Percentiles rank a stretch among this genome's conserved stretches.
Evolutionary conservation across 1,140 invertebrate species (phyloP).

Genomic region (Eriocheir sinensis): DNA sequence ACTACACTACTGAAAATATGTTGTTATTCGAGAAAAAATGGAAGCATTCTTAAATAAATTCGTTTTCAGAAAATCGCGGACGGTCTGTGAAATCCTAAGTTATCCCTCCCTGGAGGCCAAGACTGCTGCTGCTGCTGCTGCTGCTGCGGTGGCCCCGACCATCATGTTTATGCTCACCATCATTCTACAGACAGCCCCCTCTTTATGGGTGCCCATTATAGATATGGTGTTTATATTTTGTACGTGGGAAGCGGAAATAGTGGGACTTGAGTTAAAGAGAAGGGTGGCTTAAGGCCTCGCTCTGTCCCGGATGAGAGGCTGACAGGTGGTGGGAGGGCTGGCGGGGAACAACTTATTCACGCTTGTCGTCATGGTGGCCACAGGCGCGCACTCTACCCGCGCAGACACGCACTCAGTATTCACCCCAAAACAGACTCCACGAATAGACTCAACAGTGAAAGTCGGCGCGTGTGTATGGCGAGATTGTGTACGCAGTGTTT

Average conservation of each 20-base stretch:
- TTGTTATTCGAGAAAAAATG: neutral
- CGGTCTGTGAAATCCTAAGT: neutral
- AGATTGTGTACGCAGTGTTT: neutral
- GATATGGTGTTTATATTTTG: neutral
- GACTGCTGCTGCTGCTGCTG: neutral
- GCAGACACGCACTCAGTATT: neutral
- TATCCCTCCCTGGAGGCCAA: neutral
- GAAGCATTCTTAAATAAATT: no score
- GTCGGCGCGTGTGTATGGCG: neutral
- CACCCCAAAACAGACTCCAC: neutral
- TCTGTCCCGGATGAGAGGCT: neutral
- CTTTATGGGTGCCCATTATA: neutral
- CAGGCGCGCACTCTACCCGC: slow-evolving; percentile 42
- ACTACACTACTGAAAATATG: neutral
- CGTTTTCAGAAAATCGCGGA: neutral
- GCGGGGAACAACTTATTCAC: slow-evolving; percentile 59
- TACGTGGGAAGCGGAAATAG: neutral
- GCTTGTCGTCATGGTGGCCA: slow-evolving; percentile 60
- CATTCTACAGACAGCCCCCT: neutral
- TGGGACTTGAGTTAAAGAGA: neutral
- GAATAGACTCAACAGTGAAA: neutral
- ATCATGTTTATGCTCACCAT: neutral
- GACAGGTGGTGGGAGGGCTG: slow-evolving; percentile 50
- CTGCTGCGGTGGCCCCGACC: neutral
- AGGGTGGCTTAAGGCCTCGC: neutral